Evolutionary conservation across 2,797 vertebrate species (phyloP), one percentile per base, ranked within the genome.

Genomic region (Agapornis canus): DNA sequence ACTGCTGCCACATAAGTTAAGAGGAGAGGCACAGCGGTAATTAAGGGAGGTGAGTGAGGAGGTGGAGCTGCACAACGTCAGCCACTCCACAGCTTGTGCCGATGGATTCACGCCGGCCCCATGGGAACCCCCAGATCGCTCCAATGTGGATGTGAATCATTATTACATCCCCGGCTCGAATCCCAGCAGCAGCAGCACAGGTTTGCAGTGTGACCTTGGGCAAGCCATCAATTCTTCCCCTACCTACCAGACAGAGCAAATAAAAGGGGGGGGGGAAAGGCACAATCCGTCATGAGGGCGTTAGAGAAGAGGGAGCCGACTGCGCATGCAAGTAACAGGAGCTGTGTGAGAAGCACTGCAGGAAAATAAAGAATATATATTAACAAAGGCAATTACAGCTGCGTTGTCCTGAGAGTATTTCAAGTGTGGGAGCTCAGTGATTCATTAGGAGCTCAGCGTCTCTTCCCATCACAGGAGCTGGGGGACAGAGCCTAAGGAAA

Each of bases 11-110:
- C 47, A 51, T 32, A 69, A 80, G 14, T 42, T 14, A 37, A 43
- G 91, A 69, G 85, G 68, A 88, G 90, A 80, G 82, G 85, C 86
- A 25, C 89, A 78, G 83, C 42, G n/a, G 86, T 77, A 89, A 92
- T 80, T 82, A 77, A 66, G 8, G 48, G 93, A 85, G 78, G 77
- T 16, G 85, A 91, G 88, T 47, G 63, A 79, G 43, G 82, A 54
- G 93, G 82, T 20, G 94, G 86, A 93, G 92, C 29, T 8, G 89
- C 45, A 5, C 52, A 51, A 27, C 84, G 59, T 83, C 92, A 68
- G 90, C 79, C 56, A 29, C 87, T 80, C 63, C 68, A 5, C 86
- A 14, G 94, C 75, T 61, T 71, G 82, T 15, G 83, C 63, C 66
- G 42, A 13, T 6, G 64, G 90, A 51, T 77, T 25, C 68, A 17